Evolutionary conservation across 2,797 vertebrate species (phyloP).

Genomic region (Dicrostonyx torquatus): DNA sequence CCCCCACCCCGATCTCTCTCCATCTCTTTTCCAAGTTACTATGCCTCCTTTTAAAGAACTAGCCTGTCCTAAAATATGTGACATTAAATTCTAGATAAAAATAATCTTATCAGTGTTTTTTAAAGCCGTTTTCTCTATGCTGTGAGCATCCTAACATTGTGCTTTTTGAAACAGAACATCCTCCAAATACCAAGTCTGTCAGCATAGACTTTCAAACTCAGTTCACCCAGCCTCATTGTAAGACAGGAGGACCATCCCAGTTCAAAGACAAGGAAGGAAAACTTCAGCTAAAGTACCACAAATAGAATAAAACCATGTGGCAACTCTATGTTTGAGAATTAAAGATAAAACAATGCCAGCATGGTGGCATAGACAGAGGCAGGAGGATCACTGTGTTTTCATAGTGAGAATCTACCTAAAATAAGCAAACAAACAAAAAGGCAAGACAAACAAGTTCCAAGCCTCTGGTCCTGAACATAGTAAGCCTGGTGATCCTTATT

Average conservation of each 20-base stretch:
- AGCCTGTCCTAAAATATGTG: constrained; percentile 36
- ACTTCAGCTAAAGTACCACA: background rate
- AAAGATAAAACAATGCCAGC: background rate
- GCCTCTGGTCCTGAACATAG: background rate
- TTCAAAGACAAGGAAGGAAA: constrained; percentile 46
- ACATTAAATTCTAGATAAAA: constrained; percentile 35
- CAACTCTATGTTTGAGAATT: constrained; percentile 41
- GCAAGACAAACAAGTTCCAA: background rate
- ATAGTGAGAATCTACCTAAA: background rate
- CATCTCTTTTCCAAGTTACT: background rate
- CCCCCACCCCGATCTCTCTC: background rate
- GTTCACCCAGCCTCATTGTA: background rate
- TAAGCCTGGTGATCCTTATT: constrained; percentile 1
- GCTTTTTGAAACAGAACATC: background rate
- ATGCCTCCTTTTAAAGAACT: background rate
- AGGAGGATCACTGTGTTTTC: background rate
- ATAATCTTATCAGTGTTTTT: background rate
- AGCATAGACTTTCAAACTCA: background rate
- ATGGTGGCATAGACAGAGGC: background rate
- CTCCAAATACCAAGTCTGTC: background rate
- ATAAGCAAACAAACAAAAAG: background rate
- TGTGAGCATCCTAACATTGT: background rate
- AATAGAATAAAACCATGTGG: background rate
- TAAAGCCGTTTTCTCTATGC: background rate
- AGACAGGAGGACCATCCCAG: background rate